These are phyloP conservation scores for Cotesia glomerata DNA, from an alignment of 1,140 invertebrate species.

Conservation along the genomic window DNA sequence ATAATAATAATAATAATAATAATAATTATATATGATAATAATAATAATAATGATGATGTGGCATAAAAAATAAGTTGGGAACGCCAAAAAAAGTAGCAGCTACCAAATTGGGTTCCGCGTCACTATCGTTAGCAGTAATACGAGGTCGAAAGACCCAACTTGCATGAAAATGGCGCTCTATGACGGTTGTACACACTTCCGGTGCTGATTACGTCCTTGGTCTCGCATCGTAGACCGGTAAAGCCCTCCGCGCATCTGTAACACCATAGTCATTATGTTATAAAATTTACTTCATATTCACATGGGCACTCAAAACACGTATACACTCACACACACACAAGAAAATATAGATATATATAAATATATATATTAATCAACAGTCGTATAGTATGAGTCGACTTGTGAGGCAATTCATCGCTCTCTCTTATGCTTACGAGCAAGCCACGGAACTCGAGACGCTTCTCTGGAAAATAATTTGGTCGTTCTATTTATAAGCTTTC, in stretches of 20 bases:
- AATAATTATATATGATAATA: neutral
- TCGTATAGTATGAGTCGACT: neutral
- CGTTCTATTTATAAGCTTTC: constrained; percentile 37
- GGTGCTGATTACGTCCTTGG: constrained; percentile 74
- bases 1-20: neutral
- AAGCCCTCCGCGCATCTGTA: constrained; percentile 84
- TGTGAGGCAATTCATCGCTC: neutral
- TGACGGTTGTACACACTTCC: constrained; percentile 70
- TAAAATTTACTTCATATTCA: neutral
- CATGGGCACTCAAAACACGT: neutral
- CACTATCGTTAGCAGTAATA: constrained; percentile 67
- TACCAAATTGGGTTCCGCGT: constrained; percentile 55
- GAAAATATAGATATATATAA: neutral
- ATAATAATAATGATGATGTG: neutral
- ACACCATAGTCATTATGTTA: constrained; percentile 41
- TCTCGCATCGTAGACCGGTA: constrained; percentile 82
- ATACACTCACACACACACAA: no score
- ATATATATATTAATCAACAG: constrained; percentile 3
- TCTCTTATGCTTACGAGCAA: constrained; percentile 15
- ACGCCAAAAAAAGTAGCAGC: constrained; percentile 47
- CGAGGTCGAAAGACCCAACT: constrained; percentile 67
- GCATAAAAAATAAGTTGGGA: constrained; percentile 34
- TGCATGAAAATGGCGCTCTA: constrained; percentile 66
- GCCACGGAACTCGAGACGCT: constrained; percentile 34
- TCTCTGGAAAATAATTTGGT: constrained; percentile 40